These are phyloP conservation scores for Pontoporia blainvillei DNA, from an alignment of 2,113 vertebrate genomes.

Conservation along the genomic window DNA sequence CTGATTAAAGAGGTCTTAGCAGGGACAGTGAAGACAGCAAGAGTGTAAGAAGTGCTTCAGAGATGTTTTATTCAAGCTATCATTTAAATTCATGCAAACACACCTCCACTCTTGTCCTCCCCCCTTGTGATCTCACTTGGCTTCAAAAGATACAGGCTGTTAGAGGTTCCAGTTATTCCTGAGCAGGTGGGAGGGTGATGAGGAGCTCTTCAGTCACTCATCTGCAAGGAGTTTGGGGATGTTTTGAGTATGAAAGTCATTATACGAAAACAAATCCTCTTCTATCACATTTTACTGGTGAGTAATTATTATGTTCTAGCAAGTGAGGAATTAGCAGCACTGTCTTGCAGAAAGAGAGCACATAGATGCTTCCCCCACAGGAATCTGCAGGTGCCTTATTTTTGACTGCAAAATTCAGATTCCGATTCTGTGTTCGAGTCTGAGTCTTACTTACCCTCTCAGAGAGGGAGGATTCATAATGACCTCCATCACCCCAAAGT, in stretches of 20 bases:
- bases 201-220: background rate
- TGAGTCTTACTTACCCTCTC: background rate
- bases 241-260: slow-evolving; percentile 52
- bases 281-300: slow-evolving; percentile 41
- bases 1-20: background rate
- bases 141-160: slow-evolving; percentile 22
- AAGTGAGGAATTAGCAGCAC: background rate
- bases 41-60: background rate
- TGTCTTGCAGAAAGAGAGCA: background rate
- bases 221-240: background rate
- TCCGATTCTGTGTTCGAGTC: background rate
- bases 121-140: slow-evolving; percentile 19
- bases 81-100: slow-evolving; percentile 53
- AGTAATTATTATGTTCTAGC: slow-evolving; percentile 46
- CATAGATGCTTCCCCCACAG: background rate
- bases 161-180: background rate
- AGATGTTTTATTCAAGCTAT: slow-evolving; percentile 22
- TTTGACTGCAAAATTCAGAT: background rate
- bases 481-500: background rate
- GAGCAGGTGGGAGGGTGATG: slow-evolving; percentile 9
- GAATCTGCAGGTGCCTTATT: background rate
- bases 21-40: background rate
- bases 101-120: slow-evolving; percentile 27
- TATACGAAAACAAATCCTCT: slow-evolving; percentile 45
- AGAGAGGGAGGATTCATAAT: background rate